Percentiles rank a stretch among this genome's conserved stretches.
phyloP scores from a whole-genome alignment of 2,797 vertebrate genomes.

The Xenopus petersii region DNA sequence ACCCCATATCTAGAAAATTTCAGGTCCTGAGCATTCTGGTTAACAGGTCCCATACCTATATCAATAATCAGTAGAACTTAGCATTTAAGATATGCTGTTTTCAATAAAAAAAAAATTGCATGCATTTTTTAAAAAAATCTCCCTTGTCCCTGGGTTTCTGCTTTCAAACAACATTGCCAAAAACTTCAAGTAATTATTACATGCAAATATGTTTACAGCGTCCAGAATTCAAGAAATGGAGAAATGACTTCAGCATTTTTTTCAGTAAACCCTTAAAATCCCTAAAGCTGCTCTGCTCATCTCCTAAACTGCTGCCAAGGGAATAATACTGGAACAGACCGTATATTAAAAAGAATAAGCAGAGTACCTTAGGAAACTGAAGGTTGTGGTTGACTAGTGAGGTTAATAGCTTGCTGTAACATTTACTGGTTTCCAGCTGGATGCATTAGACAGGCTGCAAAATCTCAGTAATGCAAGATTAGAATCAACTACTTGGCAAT shows the following conservation, averaged over 20 bases:
- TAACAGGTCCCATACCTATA: too few species aligned
- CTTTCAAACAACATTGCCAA: slow-evolving; percentile 32
- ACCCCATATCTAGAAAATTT: too few species aligned
- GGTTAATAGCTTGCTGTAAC: slow-evolving; percentile 50
- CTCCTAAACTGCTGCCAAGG: slow-evolving; percentile 39
- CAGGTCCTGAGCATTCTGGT: too few species aligned
- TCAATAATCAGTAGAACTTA: background rate
- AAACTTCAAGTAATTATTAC: slow-evolving; percentile 37
- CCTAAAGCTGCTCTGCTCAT: slow-evolving; percentile 37
- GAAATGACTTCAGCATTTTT: slow-evolving; percentile 43
- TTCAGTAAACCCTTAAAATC: slow-evolving; percentile 47
- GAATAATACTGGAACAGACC: slow-evolving; percentile 39
- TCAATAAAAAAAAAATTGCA: slow-evolving; percentile 10
- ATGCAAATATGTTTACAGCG: slow-evolving; percentile 41
- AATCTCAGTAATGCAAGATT: slow-evolving; percentile 48
- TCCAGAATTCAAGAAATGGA: slow-evolving; percentile 32
- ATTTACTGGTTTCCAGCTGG: slow-evolving; percentile 47
- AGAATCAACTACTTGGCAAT: slow-evolving; percentile 47
- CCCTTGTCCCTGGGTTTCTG: slow-evolving; percentile 17
- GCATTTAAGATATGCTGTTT: slow-evolving; percentile 5
- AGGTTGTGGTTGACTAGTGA: slow-evolving; percentile 50
- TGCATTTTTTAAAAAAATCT: slow-evolving; percentile 8
- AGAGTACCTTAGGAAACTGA: slow-evolving; percentile 40
- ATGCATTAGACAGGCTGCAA: slow-evolving; percentile 43
- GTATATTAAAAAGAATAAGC: slow-evolving; percentile 42